Conservation (phyloP, 1,140 invertebrate genomes). For the Acromyrmex echinatior region DNA sequence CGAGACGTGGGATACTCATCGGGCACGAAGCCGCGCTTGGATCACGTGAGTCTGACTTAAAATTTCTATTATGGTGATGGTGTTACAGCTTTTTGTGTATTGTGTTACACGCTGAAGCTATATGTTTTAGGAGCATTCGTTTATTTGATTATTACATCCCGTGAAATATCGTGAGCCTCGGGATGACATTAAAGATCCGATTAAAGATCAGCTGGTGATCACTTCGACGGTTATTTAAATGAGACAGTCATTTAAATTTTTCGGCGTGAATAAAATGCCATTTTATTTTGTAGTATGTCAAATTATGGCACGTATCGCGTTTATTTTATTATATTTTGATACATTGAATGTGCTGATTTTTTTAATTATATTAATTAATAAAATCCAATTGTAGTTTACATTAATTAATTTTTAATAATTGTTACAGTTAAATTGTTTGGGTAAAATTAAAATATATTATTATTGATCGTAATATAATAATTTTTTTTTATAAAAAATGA, state of each 20-base stretch:
- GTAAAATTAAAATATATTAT: not conserved
- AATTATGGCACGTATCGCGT: too few relatives aligned
- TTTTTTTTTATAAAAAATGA: not conserved
- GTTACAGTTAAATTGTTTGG: not conserved
- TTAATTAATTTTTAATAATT: not conserved
- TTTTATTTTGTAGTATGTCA: not conserved
- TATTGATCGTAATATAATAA: not conserved
- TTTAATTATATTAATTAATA: slow-evolving; percentile 6
- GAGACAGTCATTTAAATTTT: not conserved
- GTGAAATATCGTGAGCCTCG: not conserved
- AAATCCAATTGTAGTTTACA: not conserved
- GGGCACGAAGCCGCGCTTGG: slow-evolving; percentile 12
- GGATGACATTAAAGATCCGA: not conserved
- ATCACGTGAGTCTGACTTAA: slow-evolving; percentile 53
- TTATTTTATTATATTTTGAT: not conserved
- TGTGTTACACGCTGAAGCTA: too few relatives aligned
- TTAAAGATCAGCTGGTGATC: not conserved
- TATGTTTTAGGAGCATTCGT: not conserved
- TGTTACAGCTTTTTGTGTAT: not conserved
- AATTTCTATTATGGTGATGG: not conserved
- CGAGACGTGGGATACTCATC: not conserved
- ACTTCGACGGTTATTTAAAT: not conserved
- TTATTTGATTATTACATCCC: not conserved
- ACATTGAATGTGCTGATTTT: not conserved
- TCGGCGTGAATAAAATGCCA: not conserved